These are phyloP conservation scores for Ormyrus pomaceus DNA, from an alignment of 2,888 invertebrate genomes.

Conservation along the genomic window DNA sequence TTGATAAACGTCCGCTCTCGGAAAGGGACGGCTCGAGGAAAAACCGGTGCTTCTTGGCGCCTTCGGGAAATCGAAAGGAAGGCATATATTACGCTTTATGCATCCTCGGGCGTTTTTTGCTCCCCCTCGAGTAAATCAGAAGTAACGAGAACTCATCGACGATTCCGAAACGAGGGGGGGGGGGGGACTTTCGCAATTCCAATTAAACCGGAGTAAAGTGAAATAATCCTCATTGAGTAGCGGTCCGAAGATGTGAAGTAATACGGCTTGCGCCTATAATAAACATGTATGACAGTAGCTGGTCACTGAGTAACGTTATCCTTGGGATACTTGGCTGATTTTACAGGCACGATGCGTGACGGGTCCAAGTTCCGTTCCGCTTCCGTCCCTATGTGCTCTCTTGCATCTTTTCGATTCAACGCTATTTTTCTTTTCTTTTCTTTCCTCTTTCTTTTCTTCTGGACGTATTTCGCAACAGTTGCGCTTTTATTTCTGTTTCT, in stretches of 20 bases:
- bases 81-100: conserved; percentile 7
- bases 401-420: conserved; percentile 4
- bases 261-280: conserved; percentile 56
- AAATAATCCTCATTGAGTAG: conserved; percentile 24
- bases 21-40: no score
- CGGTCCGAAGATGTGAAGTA: conserved; percentile 26
- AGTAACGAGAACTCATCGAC: not conserved
- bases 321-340: conserved; percentile 70
- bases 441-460: not conserved
- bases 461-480: no score
- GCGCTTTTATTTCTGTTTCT: no score
- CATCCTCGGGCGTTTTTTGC: not conserved
- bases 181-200: not conserved
- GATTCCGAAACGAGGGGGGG: not conserved
- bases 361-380: conserved; percentile 54
- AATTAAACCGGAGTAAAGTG: conserved; percentile 26
- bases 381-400: conserved; percentile 23
- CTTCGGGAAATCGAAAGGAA: no score
- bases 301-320: conserved; percentile 69
- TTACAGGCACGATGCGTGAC: conserved; percentile 71
- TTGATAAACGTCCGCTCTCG: no score
- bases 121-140: not conserved
- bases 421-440: not conserved
- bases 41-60: no score
- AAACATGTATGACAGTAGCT: conserved; percentile 60